A percentile compares a stretch with the other conserved stretches of the same genome.
Evolutionary conservation across 2,888 invertebrate genomes (phyloP).

Genomic region (Crocallis elinguaria): DNA sequence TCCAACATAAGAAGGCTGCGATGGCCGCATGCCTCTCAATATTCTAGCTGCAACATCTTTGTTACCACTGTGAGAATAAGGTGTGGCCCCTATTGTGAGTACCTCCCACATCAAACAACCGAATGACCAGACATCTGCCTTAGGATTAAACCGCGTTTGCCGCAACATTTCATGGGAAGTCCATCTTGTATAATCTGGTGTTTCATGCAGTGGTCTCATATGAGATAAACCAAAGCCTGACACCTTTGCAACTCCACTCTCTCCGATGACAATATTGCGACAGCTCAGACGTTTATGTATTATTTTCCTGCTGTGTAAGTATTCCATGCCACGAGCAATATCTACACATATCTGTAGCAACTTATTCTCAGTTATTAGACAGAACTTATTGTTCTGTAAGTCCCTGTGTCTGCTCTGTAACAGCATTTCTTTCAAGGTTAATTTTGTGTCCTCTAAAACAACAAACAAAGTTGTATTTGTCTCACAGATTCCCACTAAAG

Average conservation of each 20-base stretch:
- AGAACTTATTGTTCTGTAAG: slow-evolving; percentile 82
- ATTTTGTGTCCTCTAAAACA: slow-evolving; percentile 88
- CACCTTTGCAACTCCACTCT: slow-evolving; percentile 88
- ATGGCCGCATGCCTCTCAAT: slow-evolving; percentile 88
- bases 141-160: slow-evolving; percentile 87
- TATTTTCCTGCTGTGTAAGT: slow-evolving; percentile 87
- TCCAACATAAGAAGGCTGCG: slow-evolving; percentile 89
- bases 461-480: slow-evolving; percentile 90
- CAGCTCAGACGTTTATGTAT: slow-evolving; percentile 90
- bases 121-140: slow-evolving; percentile 93
- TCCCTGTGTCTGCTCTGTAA: slow-evolving; percentile 85
- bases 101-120: slow-evolving; percentile 94
- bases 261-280: slow-evolving; percentile 88
- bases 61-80: slow-evolving; percentile 88
- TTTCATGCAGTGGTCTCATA: slow-evolving; percentile 85
- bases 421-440: slow-evolving; percentile 89
- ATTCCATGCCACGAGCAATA: slow-evolving; percentile 89
- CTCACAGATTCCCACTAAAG: slow-evolving; percentile 92
- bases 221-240: slow-evolving; percentile 91
- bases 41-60: slow-evolving; percentile 88
- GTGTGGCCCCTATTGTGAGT: slow-evolving; percentile 91
- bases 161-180: slow-evolving; percentile 91
- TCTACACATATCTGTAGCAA: slow-evolving; percentile 87
- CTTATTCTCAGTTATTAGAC: slow-evolving; percentile 86
- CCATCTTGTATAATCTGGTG: slow-evolving; percentile 91